phyloP scores from a whole-genome alignment of 2,797 vertebrate species.

The Ciconia nigra region DNA sequence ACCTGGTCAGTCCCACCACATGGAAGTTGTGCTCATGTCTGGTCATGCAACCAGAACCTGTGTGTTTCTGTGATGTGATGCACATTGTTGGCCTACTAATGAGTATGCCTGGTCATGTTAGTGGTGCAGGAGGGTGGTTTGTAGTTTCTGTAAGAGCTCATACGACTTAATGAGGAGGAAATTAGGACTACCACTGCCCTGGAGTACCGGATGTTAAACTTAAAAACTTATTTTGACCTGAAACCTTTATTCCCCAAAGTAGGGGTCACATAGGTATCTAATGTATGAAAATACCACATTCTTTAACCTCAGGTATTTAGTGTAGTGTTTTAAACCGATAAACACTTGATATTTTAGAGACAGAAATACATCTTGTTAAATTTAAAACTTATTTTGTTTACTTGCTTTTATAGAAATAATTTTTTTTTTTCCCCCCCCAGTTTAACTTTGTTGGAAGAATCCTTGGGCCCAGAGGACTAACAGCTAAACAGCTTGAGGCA shows the following conservation, averaged over 20 bases:
- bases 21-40: not conserved
- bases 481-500: conserved; percentile 97
- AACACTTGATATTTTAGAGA: not conserved
- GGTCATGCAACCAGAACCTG: fast-evolving
- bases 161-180: not conserved
- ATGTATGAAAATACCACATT: not conserved
- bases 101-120: fast-evolving
- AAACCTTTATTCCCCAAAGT: not conserved
- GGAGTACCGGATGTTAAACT: not conserved
- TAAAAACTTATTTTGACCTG: not conserved
- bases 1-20: not conserved
- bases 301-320: not conserved
- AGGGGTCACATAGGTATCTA: fast-evolving
- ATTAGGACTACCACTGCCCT: not conserved
- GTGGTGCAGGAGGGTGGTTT: not conserved
- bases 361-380: not conserved
- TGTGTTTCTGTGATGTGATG: not conserved
- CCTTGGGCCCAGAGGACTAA: conserved; percentile 96
- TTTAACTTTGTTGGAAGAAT: conserved; percentile 99
- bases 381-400: not conserved
- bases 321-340: not conserved
- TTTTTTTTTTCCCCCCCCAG: conserved; percentile 53
- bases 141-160: not conserved
- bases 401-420: not conserved
- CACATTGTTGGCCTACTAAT: fast-evolving